phyloP scores from a whole-genome alignment of 2,888 invertebrate genomes.

The Antheraea assamensis region DNA sequence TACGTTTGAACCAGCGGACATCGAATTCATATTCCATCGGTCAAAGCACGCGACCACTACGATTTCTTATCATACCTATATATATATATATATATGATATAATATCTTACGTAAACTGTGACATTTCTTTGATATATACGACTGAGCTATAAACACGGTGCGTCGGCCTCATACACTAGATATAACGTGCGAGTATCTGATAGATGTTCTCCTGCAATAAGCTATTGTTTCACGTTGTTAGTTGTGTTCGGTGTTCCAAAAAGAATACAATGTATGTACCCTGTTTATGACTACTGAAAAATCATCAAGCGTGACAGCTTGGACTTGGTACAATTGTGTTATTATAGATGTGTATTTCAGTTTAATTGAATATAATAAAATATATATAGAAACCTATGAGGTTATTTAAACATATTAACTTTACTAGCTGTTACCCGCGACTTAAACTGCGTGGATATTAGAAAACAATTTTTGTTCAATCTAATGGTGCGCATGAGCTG shows the following conservation, averaged over 20 bases:
- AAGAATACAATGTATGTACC: slow-evolving; percentile 49
- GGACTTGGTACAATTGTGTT: background rate
- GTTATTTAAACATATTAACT: no score
- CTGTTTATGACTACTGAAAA: slow-evolving; percentile 35
- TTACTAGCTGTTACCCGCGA: no score
- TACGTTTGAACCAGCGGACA: no score
- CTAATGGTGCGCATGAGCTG: no score
- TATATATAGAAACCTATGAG: no score
- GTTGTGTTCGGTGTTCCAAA: slow-evolving; percentile 51
- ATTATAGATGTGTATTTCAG: no score
- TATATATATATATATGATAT: background rate
- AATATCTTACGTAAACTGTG: background rate
- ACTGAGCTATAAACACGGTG: slow-evolving; percentile 39
- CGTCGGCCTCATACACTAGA: slow-evolving; percentile 16
- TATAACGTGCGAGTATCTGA: slow-evolving; percentile 40
- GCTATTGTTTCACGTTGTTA: slow-evolving; percentile 49
- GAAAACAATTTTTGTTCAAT: no score
- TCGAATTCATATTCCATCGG: no score
- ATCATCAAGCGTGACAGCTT: slow-evolving; percentile 17
- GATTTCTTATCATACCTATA: background rate
- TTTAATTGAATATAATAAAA: no score
- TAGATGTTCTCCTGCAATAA: slow-evolving; percentile 53
- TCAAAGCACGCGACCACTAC: no score
- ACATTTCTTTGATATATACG: background rate
- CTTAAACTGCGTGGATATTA: no score